Percentiles rank a stretch among this genome's conserved stretches.
These are phyloP conservation scores for Atrichornis clamosus DNA, from an alignment of 2,113 vertebrate species.

Conservation along the genomic window DNA sequence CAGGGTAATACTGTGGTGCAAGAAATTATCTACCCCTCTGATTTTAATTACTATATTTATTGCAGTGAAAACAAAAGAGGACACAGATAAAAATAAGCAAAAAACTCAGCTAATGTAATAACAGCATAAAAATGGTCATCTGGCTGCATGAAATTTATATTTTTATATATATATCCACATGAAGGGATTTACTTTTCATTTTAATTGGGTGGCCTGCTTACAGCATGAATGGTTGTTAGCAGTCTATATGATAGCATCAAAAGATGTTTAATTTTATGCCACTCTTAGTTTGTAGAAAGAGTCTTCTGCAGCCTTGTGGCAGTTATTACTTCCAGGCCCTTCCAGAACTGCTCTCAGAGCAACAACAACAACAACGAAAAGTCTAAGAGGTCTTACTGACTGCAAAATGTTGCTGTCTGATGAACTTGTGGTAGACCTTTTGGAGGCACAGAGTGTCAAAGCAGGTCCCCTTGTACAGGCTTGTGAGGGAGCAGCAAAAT, in stretches of 20 bases:
- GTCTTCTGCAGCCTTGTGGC: not conserved
- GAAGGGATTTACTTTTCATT: not conserved
- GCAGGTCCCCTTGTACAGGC: fast-evolving
- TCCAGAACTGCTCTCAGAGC: not conserved
- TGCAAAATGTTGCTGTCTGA: not conserved
- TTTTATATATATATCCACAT: not conserved
- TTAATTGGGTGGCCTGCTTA: not conserved
- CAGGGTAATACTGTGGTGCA: not conserved
- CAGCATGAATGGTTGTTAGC: not conserved
- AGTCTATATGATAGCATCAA: not conserved
- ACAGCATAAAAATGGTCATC: not conserved
- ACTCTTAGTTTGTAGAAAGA: not conserved
- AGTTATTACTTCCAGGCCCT: not conserved
- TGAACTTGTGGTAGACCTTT: not conserved
- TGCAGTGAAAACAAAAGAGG: not conserved
- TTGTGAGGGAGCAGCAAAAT: not conserved
- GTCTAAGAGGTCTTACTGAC: not conserved
- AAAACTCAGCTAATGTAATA: not conserved
- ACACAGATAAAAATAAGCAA: not conserved
- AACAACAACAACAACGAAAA: not conserved
- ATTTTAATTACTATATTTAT: not conserved
- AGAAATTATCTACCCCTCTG: not conserved
- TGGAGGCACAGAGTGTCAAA: fast-evolving
- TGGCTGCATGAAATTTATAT: not conserved
- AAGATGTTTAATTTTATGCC: not conserved